A percentile compares a stretch with the other conserved stretches of the same genome.
Conservation (phyloP, 2,113 vertebrate genomes). For the Megaleporinus macrocephalus region DNA sequence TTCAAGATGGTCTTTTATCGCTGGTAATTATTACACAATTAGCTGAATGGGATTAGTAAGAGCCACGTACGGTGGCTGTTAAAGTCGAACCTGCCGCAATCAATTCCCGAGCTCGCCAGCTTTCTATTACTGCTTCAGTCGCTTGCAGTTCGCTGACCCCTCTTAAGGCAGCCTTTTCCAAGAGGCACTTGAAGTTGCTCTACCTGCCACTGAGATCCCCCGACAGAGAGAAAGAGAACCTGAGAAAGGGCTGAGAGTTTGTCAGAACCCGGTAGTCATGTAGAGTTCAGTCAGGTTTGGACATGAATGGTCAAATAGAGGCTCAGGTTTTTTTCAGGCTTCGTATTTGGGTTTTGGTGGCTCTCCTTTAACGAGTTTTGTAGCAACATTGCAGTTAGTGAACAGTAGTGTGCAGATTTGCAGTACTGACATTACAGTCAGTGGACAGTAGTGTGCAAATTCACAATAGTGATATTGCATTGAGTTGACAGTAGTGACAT, state of each 20-base stretch:
- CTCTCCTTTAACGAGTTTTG: too few relatives aligned
- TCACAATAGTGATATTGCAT: too few relatives aligned
- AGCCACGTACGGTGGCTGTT: not conserved
- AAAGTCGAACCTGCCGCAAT: constrained; percentile 14
- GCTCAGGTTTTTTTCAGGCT: too few relatives aligned
- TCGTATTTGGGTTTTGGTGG: too few relatives aligned
- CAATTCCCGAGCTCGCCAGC: not conserved
- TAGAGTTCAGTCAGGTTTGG: not conserved
- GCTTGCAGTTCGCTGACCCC: not conserved
- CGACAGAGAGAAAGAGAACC: constrained; percentile 1
- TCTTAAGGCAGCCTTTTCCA: constrained; percentile 7
- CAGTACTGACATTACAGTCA: too few relatives aligned
- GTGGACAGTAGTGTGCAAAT: too few relatives aligned
- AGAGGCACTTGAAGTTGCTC: constrained; percentile 26
- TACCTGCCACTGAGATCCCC: not conserved
- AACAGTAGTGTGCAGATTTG: too few relatives aligned
- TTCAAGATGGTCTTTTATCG: constrained; percentile 43
- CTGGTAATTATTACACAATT: constrained; percentile 36
- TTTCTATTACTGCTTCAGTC: not conserved
- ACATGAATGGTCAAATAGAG: not conserved
- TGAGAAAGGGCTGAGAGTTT: not conserved
- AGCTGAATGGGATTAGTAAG: constrained; percentile 39
- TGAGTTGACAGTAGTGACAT: too few relatives aligned
- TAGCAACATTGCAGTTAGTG: too few relatives aligned
- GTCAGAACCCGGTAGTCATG: not conserved